A percentile compares a stretch with the other conserved stretches of the same genome.
These are phyloP conservation scores for Cheilosia scutellata DNA, from an alignment of 2,888 invertebrate species.

Conservation along the genomic window DNA sequence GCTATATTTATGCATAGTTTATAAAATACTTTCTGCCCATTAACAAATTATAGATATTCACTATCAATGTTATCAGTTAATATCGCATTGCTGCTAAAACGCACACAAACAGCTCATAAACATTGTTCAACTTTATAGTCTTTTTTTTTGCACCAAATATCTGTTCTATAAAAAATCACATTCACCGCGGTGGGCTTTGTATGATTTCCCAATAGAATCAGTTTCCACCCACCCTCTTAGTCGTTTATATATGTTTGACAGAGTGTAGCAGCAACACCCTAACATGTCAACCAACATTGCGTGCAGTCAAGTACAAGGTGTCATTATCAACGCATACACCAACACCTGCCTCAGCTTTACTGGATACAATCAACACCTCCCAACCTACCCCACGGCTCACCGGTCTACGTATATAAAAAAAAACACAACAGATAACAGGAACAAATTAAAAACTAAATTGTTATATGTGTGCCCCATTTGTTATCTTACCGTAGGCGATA, in stretches of 20 bases:
- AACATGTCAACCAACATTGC: background rate
- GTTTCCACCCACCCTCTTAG: background rate
- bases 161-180: too few relatives aligned
- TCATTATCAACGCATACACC: constrained; percentile 4
- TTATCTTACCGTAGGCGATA: constrained; percentile 42
- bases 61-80: too few relatives aligned
- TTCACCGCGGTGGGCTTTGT: too few relatives aligned
- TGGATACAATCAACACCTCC: constrained; percentile 1
- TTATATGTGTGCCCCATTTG: constrained; percentile 20
- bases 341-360: background rate
- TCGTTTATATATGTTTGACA: too few relatives aligned
- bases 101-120: too few relatives aligned
- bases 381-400: constrained; percentile 36
- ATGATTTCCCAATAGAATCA: background rate
- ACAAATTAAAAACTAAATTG: constrained; percentile 20
- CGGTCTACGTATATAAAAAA: constrained; percentile 18
- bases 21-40: too few relatives aligned
- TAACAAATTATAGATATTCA: too few relatives aligned
- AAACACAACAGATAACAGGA: constrained; percentile 40
- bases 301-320: constrained; percentile 10
- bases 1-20: too few relatives aligned
- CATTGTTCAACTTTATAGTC: too few relatives aligned
- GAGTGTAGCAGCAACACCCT: background rate
- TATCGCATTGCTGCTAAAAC: too few relatives aligned
- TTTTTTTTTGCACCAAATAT: too few relatives aligned